Base-by-base conservation (phyloP, 2,888 invertebrate species). In the Pachydiplax longipennis region DNA sequence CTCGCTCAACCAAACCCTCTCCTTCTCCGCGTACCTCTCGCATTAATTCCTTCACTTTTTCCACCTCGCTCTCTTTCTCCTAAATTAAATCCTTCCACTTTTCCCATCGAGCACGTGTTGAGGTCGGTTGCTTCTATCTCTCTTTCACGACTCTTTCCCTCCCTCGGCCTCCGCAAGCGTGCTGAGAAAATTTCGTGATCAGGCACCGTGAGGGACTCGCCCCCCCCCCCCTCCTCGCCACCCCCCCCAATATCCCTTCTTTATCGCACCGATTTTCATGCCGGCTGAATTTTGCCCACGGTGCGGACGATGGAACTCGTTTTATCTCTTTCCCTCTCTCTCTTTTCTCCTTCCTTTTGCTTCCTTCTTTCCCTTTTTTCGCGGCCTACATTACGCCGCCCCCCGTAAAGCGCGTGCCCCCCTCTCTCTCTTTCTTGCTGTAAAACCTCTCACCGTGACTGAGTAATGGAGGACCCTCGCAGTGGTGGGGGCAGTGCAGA, bases 231-330 rank as follows among this genome's bases (percentile, higher is more conserved):
- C 65, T 40, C 58, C 10, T 44, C 35, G 15, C 15, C 2, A 2
- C 58, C 12, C 31, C 58, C 58, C 13, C 35, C 40, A 40, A 37
- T 81, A 87, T 61, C 61, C 87, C 58, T 87, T 61, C 87, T 87
- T 87, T 87, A 87, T 61, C 87, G 61, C 87, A 40, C 58, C 87
- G 87, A 65, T 87, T 87, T 87, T 87, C 87, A 87, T 87, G 87
- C 61, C 87, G 87, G 61, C 58, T 87, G 87, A 87, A 87, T 87
- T 87, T 87, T 53, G 61, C 87, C 87, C 61, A 61, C 87, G 83
- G 58, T 83, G 83, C 83, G 87, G 87, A 87, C 87, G 87, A 87
- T 61, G 87, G 58, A 87, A 87, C 87, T 87, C 61, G 58, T 87
- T 61, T 87, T 58, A 53, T 87, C 61, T 15, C 40, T n/a, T n/a